Conservation (phyloP, 2,113 vertebrate species). For the Nyctibius bracteatus region DNA sequence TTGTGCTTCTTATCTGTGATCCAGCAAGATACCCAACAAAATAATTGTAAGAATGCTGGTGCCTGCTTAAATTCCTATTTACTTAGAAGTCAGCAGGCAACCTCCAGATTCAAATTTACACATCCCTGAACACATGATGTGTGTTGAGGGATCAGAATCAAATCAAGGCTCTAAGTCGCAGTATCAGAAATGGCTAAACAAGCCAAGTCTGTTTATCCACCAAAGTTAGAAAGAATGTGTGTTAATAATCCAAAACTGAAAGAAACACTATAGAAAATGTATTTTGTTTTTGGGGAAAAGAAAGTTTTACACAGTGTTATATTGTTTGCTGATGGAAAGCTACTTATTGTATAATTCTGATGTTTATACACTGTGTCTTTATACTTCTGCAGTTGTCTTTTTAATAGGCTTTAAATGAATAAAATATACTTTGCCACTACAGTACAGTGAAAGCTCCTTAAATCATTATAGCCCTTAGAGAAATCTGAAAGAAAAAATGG, state of each 20-base stretch:
- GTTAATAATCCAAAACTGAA: slow-evolving; percentile 45
- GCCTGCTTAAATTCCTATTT: slow-evolving; percentile 63
- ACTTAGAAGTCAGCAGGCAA: slow-evolving; percentile 66
- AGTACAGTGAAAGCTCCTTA: not conserved
- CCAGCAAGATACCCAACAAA: not conserved
- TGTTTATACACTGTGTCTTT: not conserved
- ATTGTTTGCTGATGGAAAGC: not conserved
- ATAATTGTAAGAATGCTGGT: slow-evolving; percentile 52
- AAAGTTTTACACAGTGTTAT: not conserved
- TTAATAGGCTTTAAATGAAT: slow-evolving; percentile 12
- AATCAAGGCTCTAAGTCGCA: slow-evolving; percentile 70
- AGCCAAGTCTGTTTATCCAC: slow-evolving; percentile 55
- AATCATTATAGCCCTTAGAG: not conserved
- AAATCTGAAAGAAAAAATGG: slow-evolving; percentile 17
- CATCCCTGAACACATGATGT: slow-evolving; percentile 33
- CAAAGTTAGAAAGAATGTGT: slow-evolving; percentile 24
- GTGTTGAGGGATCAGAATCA: slow-evolving; percentile 71
- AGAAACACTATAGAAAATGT: not conserved
- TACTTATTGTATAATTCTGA: not conserved
- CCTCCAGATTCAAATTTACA: slow-evolving; percentile 63
- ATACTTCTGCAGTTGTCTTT: slow-evolving; percentile 12
- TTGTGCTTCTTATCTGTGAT: not conserved
- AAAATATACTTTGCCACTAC: slow-evolving; percentile 3
- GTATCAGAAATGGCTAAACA: slow-evolving; percentile 53
- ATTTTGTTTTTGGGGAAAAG: not conserved